Evolutionary conservation across 1,140 invertebrate genomes (phyloP).

Genomic region (Aphelinus atriplicis): DNA sequence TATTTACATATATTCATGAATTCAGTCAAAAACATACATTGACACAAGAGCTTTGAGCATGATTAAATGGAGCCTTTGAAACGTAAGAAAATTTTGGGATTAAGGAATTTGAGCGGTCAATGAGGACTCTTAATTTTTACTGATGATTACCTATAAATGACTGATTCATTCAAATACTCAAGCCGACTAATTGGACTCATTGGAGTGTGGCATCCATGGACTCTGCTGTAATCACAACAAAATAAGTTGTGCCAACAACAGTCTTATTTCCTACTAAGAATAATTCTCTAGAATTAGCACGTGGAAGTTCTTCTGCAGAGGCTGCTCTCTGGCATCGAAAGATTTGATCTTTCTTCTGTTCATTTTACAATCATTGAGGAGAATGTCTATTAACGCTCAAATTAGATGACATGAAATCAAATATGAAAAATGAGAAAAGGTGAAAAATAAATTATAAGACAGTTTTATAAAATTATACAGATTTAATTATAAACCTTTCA

Average conservation of each 20-base stretch:
- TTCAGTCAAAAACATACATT: too few relatives aligned
- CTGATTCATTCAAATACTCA: slow-evolving; percentile 66
- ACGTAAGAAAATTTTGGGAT: slow-evolving; percentile 38
- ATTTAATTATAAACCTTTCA: slow-evolving; percentile 43
- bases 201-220: slow-evolving; percentile 62
- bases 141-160: slow-evolving; percentile 67
- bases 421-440: slow-evolving; percentile 18
- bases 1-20: too few relatives aligned
- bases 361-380: too few relatives aligned
- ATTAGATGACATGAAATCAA: slow-evolving; percentile 36
- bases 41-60: not conserved
- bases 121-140: slow-evolving; percentile 63
- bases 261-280: slow-evolving; percentile 46
- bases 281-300: slow-evolving; percentile 37
- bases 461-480: slow-evolving; percentile 41
- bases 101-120: slow-evolving; percentile 44
- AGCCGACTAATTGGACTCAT: slow-evolving; percentile 65
- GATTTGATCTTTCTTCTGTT: not conserved
- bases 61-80: slow-evolving; percentile 45
- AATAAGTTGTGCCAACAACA: slow-evolving; percentile 68
- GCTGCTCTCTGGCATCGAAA: slow-evolving; percentile 24
- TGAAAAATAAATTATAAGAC: slow-evolving; percentile 31
- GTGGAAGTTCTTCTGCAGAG: slow-evolving; percentile 29
- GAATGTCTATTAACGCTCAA: slow-evolving; percentile 5
- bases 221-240: slow-evolving; percentile 68